Evolutionary conservation across 1,140 invertebrate genomes (phyloP).

Genomic region (Drosophila elegans): DNA sequence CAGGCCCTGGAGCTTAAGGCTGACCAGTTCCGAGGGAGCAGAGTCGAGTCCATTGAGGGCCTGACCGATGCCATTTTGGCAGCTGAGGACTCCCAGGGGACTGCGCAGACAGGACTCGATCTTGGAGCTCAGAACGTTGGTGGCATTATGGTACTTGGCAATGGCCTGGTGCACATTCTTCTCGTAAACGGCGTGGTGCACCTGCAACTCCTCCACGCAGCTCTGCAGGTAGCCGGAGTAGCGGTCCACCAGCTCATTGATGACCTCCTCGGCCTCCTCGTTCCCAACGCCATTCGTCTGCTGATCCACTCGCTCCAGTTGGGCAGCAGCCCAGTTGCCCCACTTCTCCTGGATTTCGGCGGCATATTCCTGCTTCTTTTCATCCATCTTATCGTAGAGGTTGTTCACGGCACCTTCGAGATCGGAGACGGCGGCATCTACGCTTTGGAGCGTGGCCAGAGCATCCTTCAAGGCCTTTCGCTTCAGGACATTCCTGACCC

Average conservation of each 20-base stretch:
- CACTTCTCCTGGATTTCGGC: slow-evolving; percentile 4
- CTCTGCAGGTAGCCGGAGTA: slow-evolving; percentile 5
- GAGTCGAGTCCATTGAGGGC: background rate
- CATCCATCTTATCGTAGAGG: slow-evolving; percentile 13
- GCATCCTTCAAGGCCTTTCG: slow-evolving; percentile 4
- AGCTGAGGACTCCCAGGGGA: background rate
- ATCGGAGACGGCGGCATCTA: background rate
- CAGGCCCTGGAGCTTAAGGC: slow-evolving; percentile 7
- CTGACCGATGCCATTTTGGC: background rate
- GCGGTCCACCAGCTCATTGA: slow-evolving; percentile 6
- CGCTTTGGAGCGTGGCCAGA: slow-evolving; percentile 1
- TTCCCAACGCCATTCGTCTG: slow-evolving; percentile 13
- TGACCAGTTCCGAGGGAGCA: background rate
- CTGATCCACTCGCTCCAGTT: slow-evolving; percentile 37
- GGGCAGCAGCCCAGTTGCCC: slow-evolving; percentile 29
- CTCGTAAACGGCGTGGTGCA: slow-evolving; percentile 9
- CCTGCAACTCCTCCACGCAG: slow-evolving; percentile 31
- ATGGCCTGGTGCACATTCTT: slow-evolving; percentile 14
- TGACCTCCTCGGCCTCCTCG: slow-evolving; percentile 21
- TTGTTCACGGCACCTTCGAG: slow-evolving; percentile 10
- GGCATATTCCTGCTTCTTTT: background rate
- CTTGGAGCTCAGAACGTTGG: background rate
- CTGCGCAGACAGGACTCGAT: slow-evolving; percentile 13
- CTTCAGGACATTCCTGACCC: background rate
- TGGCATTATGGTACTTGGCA: slow-evolving; percentile 3